Conservation (phyloP, 2,113 vertebrate genomes). For the Lagenorhynchus albirostris region DNA sequence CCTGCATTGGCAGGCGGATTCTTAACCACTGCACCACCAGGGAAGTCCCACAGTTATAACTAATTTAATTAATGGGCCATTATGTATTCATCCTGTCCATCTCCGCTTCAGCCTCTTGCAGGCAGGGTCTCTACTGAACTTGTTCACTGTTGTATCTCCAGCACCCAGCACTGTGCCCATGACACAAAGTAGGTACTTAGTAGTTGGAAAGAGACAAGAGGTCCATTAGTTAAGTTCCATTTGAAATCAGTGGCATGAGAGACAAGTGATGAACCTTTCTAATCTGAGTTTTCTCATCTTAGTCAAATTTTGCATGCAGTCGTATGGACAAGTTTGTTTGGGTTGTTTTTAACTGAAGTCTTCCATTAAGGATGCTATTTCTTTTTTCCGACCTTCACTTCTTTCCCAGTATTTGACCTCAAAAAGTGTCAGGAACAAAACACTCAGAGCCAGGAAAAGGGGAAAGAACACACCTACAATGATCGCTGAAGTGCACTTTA, state of each 20-base stretch:
- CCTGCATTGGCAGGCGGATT: no score
- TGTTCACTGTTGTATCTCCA: neutral
- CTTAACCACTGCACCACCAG: no score
- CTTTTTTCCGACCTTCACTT: neutral
- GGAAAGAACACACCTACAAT: neutral
- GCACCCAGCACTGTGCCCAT: neutral
- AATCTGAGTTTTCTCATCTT: neutral
- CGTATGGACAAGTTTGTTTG: neutral
- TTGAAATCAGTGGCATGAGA: neutral
- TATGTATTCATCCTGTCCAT: neutral
- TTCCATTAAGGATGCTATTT: neutral
- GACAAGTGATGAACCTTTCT: neutral
- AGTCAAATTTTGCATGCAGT: neutral
- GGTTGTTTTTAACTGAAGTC: neutral
- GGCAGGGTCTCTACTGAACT: neutral
- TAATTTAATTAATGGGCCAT: neutral
- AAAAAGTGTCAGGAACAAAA: neutral
- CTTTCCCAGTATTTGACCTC: neutral
- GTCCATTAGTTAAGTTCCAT: neutral
- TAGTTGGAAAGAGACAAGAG: neutral
- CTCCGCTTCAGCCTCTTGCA: neutral
- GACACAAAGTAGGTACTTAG: neutral
- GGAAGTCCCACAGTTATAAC: neutral
- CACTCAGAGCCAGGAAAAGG: neutral
- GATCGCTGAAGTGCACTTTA: neutral